Evolutionary conservation across 2,888 invertebrate genomes (phyloP).

Genomic region (Corythucha ciliata): DNA sequence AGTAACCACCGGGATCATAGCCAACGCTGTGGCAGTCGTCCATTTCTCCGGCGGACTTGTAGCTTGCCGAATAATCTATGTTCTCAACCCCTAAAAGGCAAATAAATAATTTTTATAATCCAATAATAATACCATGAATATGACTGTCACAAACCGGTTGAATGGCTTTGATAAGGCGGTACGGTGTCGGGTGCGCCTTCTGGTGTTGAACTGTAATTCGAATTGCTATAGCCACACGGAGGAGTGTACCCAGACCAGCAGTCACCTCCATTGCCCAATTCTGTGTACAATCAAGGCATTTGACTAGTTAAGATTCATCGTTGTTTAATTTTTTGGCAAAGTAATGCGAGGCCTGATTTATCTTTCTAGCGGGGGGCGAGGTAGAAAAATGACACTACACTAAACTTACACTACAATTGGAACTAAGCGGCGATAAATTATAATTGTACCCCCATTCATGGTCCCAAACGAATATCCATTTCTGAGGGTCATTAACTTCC

Average conservation of each 20-base stretch:
- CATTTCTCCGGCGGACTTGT: constrained; percentile 20
- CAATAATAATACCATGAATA: not conserved
- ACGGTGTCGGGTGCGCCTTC: constrained; percentile 19
- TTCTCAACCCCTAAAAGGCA: constrained; percentile 28
- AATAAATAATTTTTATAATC: not conserved
- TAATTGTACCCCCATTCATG: too few species aligned
- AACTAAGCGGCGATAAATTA: too few species aligned
- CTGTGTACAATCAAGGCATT: constrained; percentile 6
- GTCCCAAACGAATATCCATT: too few species aligned
- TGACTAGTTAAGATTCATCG: constrained; percentile 1
- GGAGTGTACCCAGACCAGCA: constrained; percentile 29
- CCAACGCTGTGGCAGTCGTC: constrained; percentile 23
- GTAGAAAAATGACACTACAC: too few species aligned
- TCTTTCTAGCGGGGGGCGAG: too few species aligned
- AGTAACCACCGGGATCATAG: constrained; percentile 29
- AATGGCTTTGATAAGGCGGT: constrained; percentile 21
- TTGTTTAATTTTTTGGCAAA: too few species aligned
- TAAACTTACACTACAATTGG: too few species aligned
- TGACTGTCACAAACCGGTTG: constrained; percentile 5
- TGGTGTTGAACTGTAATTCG: constrained; percentile 5
- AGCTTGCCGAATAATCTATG: constrained; percentile 24
- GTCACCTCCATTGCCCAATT: constrained; percentile 16
- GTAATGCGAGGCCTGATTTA: too few species aligned
- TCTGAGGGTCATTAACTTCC: too few species aligned
- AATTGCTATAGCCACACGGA: constrained; percentile 45